Conservation (phyloP, 2,797 vertebrate species). For the Acanthurus lineatus region DNA sequence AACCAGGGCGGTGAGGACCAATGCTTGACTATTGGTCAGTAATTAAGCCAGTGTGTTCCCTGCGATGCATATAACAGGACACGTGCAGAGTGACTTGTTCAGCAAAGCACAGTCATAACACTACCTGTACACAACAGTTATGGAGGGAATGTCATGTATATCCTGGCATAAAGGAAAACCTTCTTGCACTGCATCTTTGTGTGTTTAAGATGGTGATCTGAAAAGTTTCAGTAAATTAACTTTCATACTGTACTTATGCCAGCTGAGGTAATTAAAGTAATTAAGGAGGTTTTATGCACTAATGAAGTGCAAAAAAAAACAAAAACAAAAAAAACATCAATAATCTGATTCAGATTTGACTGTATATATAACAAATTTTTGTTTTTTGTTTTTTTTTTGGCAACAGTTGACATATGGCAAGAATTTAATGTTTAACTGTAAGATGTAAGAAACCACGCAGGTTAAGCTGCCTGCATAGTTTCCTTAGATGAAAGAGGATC, state of each 20-base stretch:
- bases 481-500: constrained; percentile 22
- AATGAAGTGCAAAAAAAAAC: neutral
- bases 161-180: constrained; percentile 3
- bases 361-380: neutral
- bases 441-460: too few relatives aligned
- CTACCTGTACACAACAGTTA: constrained; percentile 11
- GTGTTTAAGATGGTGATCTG: neutral
- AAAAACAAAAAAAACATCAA: neutral
- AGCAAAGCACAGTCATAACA: constrained; percentile 25
- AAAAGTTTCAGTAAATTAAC: too few relatives aligned
- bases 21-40: constrained; percentile 58
- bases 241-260: neutral
- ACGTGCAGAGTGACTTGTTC: constrained; percentile 60
- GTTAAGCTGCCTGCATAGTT: neutral
- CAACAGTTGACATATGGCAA: constrained; percentile 14
- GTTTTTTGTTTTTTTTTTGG: neutral
- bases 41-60: constrained; percentile 76
- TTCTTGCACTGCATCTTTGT: neutral
- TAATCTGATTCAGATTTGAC: neutral
- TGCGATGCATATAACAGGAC: constrained; percentile 50
- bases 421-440: neutral
- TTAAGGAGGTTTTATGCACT: neutral
- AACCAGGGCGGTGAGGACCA: constrained; percentile 48
- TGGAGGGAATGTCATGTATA: constrained; percentile 7
- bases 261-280: neutral